A percentile compares a stretch with the other conserved stretches of the same genome.
phyloP scores from a whole-genome alignment of 1,140 invertebrate species.

The Rhagoletis zephyria region DNA sequence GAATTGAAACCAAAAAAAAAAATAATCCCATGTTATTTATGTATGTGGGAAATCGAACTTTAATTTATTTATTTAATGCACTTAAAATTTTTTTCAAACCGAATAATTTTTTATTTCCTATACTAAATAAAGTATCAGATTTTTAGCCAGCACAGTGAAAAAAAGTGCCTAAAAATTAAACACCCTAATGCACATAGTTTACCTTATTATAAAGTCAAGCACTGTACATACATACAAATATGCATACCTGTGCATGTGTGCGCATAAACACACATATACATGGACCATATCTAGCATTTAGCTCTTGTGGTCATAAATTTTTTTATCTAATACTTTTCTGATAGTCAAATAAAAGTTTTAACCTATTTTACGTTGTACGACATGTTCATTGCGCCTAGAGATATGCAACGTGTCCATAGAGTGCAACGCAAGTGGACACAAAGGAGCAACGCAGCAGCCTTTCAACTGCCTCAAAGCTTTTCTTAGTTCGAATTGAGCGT shows the following conservation, averaged over 20 bases:
- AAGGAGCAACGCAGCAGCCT: not conserved
- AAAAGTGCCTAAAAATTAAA: too few relatives aligned
- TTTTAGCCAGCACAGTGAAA: too few relatives aligned
- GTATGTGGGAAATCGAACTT: too few relatives aligned
- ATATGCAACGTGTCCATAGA: constrained; percentile 5
- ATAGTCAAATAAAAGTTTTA: constrained; percentile 21
- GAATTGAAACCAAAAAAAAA: too few relatives aligned
- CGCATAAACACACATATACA: not conserved
- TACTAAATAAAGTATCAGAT: too few relatives aligned
- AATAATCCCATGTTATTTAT: too few relatives aligned
- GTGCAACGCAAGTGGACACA: not conserved
- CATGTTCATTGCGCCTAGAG: constrained; percentile 13
- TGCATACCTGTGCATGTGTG: not conserved
- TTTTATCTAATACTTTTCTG: not conserved
- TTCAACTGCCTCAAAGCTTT: not conserved
- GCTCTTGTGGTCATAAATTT: constrained; percentile 6
- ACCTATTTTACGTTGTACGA: not conserved
- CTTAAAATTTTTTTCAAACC: too few relatives aligned
- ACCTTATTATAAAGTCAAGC: too few relatives aligned
- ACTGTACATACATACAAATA: not conserved
- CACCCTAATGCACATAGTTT: too few relatives aligned
- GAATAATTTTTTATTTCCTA: too few relatives aligned
- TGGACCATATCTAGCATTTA: not conserved
- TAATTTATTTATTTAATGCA: too few relatives aligned
- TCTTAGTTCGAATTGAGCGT: not conserved